Percentiles rank a stretch among this genome's conserved stretches.
Conservation (phyloP, 1,140 invertebrate species). For the Drosophila azteca region DNA sequence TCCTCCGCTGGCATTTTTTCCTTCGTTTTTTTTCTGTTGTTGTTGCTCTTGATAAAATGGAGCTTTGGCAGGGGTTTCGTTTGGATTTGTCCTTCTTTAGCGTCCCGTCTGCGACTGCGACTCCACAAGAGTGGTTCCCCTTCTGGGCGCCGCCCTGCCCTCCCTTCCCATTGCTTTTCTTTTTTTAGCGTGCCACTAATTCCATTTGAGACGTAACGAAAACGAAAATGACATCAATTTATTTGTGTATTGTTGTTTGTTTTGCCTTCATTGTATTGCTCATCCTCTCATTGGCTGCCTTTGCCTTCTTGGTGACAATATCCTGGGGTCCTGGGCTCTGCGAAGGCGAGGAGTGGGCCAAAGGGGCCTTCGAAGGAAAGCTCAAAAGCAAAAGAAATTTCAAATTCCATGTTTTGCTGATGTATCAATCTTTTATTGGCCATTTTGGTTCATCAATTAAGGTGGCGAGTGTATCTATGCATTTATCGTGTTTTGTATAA, state of each 20-base stretch:
- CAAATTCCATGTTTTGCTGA: too few species aligned
- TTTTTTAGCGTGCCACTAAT: slow-evolving; percentile 66
- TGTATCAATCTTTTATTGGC: too few species aligned
- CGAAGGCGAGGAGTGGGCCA: too few species aligned
- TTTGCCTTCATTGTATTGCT: slow-evolving; percentile 14
- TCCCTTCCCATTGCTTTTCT: slow-evolving; percentile 18
- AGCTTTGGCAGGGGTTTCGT: slow-evolving; percentile 43
- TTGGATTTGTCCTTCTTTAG: slow-evolving; percentile 59
- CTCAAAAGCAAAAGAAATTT: too few species aligned
- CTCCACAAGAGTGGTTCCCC: neutral
- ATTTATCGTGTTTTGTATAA: too few species aligned
- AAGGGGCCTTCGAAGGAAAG: too few species aligned
- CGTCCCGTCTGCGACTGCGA: slow-evolving; percentile 9
- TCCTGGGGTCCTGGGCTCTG: slow-evolving; percentile 3
- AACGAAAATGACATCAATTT: slow-evolving; percentile 82
- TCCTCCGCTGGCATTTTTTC: slow-evolving; percentile 15
- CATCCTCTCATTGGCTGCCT: slow-evolving; percentile 25
- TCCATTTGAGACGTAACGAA: slow-evolving; percentile 80
- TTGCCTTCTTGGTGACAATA: slow-evolving; percentile 39
- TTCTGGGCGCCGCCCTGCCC: too few species aligned
- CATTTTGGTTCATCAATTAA: too few species aligned
- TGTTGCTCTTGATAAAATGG: slow-evolving; percentile 45
- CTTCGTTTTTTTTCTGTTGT: slow-evolving; percentile 11
- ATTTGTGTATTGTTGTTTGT: slow-evolving; percentile 72
- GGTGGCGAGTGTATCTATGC: too few species aligned